phyloP scores from a whole-genome alignment of 2,113 vertebrate species.

The Hippocampus mohnikei region DNA sequence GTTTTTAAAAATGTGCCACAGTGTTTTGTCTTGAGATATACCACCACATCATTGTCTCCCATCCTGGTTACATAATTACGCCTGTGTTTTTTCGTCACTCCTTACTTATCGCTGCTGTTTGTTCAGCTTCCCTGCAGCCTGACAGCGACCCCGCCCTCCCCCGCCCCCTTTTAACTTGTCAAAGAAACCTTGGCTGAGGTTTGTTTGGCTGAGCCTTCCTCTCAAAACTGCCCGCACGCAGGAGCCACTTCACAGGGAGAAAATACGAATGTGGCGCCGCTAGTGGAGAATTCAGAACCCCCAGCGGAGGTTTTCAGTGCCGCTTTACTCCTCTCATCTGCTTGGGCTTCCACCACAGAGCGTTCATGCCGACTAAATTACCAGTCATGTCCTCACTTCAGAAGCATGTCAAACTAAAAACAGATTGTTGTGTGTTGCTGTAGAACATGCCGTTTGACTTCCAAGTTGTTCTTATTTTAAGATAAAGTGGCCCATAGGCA shows the following conservation, averaged over 20 bases:
- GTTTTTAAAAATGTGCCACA: background rate
- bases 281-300: background rate
- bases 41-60: constrained; percentile 10
- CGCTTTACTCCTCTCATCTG: constrained; percentile 3
- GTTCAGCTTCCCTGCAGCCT: constrained; percentile 59
- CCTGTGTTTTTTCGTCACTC: constrained; percentile 16
- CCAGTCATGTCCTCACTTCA: background rate
- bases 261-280: constrained; percentile 1
- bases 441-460: constrained; percentile 20
- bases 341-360: background rate
- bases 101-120: constrained; percentile 39
- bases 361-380: background rate
- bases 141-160: constrained; percentile 2
- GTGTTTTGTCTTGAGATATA: constrained; percentile 25
- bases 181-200: constrained; percentile 29
- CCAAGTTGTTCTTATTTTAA: background rate
- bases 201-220: constrained; percentile 50
- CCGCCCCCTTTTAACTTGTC: constrained; percentile 2
- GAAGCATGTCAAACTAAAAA: background rate
- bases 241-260: constrained; percentile 21
- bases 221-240: constrained; percentile 28
- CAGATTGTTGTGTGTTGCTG: background rate
- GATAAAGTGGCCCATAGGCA: background rate
- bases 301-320: background rate
- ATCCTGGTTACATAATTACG: background rate